A percentile compares a stretch with the other conserved stretches of the same genome.
phyloP scores from a whole-genome alignment of 92 coral and sea anemone genomes.

The Siderastrea siderea region DNA sequence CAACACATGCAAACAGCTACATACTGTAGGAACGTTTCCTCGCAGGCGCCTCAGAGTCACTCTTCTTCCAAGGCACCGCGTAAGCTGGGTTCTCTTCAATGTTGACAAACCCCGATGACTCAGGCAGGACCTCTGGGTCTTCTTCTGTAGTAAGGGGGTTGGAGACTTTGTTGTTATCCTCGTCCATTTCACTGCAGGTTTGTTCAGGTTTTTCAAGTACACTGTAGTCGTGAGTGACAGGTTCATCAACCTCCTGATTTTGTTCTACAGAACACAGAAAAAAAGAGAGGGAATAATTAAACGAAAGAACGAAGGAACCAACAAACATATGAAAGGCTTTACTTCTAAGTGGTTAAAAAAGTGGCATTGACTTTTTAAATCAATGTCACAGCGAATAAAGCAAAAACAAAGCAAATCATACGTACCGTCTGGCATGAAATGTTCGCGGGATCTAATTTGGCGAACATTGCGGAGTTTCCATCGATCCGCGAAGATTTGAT shows the following conservation, averaged over 20 bases:
- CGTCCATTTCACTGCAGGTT: not conserved
- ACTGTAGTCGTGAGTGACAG: slow-evolving; percentile 11
- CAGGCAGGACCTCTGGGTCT: not conserved
- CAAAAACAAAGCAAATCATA: too few relatives aligned
- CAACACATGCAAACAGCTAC: not conserved
- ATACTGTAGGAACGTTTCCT: slow-evolving; percentile 14
- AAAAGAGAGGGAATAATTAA: too few relatives aligned
- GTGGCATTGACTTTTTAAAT: too few relatives aligned
- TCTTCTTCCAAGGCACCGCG: not conserved
- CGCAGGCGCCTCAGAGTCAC: not conserved
- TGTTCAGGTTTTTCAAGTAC: slow-evolving; percentile 27
- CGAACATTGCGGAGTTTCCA: too few relatives aligned
- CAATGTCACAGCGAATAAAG: too few relatives aligned
- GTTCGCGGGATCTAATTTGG: too few relatives aligned
- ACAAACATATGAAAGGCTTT: too few relatives aligned
- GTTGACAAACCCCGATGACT: not conserved
- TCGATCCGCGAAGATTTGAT: too few relatives aligned
- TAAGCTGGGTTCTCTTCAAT: not conserved
- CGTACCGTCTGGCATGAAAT: too few relatives aligned
- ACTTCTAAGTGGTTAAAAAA: too few relatives aligned
- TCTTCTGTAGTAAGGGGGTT: not conserved
- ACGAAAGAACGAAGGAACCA: too few relatives aligned
- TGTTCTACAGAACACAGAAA: too few relatives aligned
- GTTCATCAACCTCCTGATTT: not conserved
- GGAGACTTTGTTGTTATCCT: not conserved